These are phyloP conservation scores for Coilia nasus DNA, from an alignment of 2,797 vertebrate genomes.

Conservation along the genomic window DNA sequence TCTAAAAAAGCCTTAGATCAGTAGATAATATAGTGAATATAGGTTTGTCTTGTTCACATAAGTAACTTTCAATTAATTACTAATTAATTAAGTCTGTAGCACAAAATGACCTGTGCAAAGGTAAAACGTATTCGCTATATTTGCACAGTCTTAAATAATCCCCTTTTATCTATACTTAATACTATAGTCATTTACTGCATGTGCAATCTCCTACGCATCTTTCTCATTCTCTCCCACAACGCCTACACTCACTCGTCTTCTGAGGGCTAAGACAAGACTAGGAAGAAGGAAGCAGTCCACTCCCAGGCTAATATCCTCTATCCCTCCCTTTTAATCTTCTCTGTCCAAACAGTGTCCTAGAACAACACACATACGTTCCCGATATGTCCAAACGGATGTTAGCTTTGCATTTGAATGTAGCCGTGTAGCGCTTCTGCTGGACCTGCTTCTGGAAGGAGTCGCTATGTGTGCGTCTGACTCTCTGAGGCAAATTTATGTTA, in stretches of 20 bases:
- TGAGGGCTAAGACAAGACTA: background rate
- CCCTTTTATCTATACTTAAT: too few species aligned
- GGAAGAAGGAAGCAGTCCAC: conserved; percentile 22
- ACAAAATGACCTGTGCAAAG: background rate
- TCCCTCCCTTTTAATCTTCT: conserved; percentile 49
- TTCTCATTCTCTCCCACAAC: background rate
- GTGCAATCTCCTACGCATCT: background rate
- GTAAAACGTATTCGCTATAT: background rate
- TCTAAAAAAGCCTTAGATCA: too few species aligned
- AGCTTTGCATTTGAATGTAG: conserved; percentile 20
- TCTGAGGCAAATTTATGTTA: background rate
- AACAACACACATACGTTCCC: conserved; percentile 54
- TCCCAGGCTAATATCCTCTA: conserved; percentile 36
- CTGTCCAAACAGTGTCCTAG: conserved; percentile 50
- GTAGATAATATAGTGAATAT: background rate
- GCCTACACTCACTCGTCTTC: background rate
- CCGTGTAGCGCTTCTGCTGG: background rate
- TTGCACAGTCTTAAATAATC: too few species aligned
- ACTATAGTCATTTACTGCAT: background rate
- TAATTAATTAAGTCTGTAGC: background rate
- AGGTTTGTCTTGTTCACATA: background rate
- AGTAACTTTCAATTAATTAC: background rate
- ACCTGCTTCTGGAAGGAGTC: background rate
- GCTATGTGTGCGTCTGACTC: background rate
- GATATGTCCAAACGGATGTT: conserved; percentile 23